These are phyloP conservation scores for Manacus vitellinus DNA, from an alignment of 2,113 vertebrate genomes.

Conservation along the genomic window DNA sequence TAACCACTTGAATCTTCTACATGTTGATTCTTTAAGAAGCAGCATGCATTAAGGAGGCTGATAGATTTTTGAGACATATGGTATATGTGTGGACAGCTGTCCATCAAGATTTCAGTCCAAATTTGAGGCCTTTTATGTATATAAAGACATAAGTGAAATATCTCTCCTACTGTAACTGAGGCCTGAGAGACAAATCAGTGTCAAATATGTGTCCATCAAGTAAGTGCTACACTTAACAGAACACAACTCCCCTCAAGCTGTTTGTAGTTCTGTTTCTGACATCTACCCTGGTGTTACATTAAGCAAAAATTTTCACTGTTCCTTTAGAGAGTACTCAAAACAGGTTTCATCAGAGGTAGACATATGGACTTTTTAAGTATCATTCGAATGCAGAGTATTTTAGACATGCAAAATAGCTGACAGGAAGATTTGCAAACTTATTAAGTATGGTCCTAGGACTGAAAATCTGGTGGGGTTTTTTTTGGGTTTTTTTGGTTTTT, in stretches of 20 bases:
- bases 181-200: not conserved
- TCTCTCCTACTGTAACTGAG: not conserved
- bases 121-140: not conserved
- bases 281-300: not conserved
- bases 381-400: not conserved
- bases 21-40: not conserved
- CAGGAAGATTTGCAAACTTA: not conserved
- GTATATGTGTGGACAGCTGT: not conserved
- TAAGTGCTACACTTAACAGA: not conserved
- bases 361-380: not conserved
- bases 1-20: not conserved
- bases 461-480: not conserved
- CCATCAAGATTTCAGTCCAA: not conserved
- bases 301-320: not conserved
- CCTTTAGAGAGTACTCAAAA: not conserved
- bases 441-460: not conserved
- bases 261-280: not conserved
- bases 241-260: not conserved
- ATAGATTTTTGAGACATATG: not conserved
- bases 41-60: not conserved
- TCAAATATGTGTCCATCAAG: not conserved
- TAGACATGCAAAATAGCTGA: not conserved
- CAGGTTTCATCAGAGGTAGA: not conserved
- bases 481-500: not conserved
- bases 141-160: not conserved